A percentile compares a stretch with the other conserved stretches of the same genome.
Conservation (phyloP, 1,140 invertebrate genomes). For the Subanguina moxae region DNA sequence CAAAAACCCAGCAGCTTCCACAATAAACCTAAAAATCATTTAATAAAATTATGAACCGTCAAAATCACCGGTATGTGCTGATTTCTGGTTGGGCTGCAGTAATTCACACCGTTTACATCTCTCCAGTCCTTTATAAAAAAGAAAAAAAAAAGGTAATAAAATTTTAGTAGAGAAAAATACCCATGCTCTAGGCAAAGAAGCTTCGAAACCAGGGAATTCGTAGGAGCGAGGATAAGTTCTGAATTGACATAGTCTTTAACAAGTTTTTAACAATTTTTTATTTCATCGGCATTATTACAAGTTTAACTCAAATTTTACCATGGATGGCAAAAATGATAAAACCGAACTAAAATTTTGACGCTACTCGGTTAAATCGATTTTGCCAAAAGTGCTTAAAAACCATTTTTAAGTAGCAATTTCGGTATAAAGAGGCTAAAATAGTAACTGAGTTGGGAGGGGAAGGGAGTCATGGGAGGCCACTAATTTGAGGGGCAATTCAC, state of each 20-base stretch:
- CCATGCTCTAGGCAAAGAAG: constrained; percentile 59
- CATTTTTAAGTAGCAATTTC: no score
- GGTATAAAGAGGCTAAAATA: no score
- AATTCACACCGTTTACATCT: constrained; percentile 62
- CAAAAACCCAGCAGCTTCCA: constrained; percentile 58
- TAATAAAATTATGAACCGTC: no score
- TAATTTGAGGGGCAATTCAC: no score
- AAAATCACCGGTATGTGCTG: constrained; percentile 53
- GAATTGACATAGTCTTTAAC: background rate
- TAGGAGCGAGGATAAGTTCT: constrained; percentile 45
- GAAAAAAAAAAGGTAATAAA: background rate
- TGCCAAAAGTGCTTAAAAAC: no score
- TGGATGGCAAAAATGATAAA: no score
- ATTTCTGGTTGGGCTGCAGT: constrained; percentile 62
- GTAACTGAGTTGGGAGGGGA: no score
- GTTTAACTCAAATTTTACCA: no score
- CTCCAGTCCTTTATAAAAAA: constrained; percentile 59
- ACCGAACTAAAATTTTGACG: no score
- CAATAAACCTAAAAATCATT: constrained; percentile 35
- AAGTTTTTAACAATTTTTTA: background rate
- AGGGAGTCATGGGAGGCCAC: no score
- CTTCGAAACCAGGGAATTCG: constrained; percentile 48
- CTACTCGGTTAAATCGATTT: no score
- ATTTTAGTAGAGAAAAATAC: constrained; percentile 26
- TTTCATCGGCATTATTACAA: no score